Base-by-base conservation (phyloP, 2,888 invertebrate genomes). In the Acleris emargana region DNA sequence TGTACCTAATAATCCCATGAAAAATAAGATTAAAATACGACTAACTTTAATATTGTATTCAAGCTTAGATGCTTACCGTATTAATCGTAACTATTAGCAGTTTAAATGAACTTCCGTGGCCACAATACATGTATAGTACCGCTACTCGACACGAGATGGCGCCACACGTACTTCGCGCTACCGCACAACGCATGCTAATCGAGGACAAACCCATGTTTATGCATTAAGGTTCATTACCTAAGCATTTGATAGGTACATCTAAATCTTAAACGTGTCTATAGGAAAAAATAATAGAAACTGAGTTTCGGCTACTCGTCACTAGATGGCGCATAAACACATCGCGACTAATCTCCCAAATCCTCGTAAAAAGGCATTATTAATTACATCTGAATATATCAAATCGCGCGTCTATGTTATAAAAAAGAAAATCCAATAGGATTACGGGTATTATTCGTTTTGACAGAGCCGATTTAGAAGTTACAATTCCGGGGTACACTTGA, bases 391-490 rank as follows among this genome's bases (percentile, higher is more conserved):
- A n/a, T 45, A 45, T n/a, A 45, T 45, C 17, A 45, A 45, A 45
- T 45, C 49, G 20, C 49, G 13, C n/a, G n/a, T 49, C 18, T 7
- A 45, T 45, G 45, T 17, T 16, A 45, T 45, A 45, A 45, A 45
- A 45, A 45, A n/a, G 45, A 6, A 45, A 45, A n/a, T 45, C 38
- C 38, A 13, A 38, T 17, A n/a, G 17, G 45, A 45, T 45, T 45
- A 45, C 2, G 16, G 45, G 82, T 79, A 79, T 78, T 73, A 79
- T 78, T 73, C 71, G 75, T 81, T 86, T 83, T 82, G 86, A 82
- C 83, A 81, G 74, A 42, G 13, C 55, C 64, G 82, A 76, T 82
- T 87, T 87, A 84, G 45, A 82, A 80, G 76, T 79, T 76, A 87
- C 87, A 85, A 86, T 86, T 84, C 82, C 81, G 75, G 70, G 68